These are phyloP conservation scores for Nesidiocoris tenuis DNA, from an alignment of 2,888 invertebrate species.

Conservation along the genomic window DNA sequence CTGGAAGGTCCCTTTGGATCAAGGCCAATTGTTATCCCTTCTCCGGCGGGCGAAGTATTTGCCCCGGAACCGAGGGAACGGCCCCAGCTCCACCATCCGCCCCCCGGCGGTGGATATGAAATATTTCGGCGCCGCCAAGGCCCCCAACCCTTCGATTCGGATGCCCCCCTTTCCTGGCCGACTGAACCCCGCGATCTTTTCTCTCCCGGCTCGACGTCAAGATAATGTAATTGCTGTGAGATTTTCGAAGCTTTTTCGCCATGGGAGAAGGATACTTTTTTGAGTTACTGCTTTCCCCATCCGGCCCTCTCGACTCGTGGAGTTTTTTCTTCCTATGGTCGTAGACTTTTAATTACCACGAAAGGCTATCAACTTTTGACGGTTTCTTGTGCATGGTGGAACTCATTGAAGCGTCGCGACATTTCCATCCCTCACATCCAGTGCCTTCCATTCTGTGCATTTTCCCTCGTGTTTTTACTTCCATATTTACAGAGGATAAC, in stretches of 20 bases:
- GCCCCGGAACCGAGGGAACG: background rate
- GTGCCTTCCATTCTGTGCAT: no score
- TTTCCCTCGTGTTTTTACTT: no score
- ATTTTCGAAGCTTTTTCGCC: slow-evolving; percentile 33
- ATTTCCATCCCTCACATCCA: no score
- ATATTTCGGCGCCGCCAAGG: slow-evolving; percentile 36
- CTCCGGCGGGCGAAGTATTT: background rate
- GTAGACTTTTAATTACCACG: slow-evolving; percentile 26
- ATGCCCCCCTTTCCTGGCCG: slow-evolving; percentile 9
- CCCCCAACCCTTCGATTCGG: no score
- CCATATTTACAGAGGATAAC: no score
- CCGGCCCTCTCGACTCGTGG: background rate
- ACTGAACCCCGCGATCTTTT: slow-evolving; percentile 26
- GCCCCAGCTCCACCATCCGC: slow-evolving; percentile 10
- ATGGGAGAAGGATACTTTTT: slow-evolving; percentile 17
- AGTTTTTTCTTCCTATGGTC: slow-evolving; percentile 4
- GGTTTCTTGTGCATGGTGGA: no score
- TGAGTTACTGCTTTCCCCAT: slow-evolving; percentile 35
- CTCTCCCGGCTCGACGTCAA: slow-evolving; percentile 34
- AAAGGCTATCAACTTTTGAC: slow-evolving; percentile 6
- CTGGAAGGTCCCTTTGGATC: slow-evolving; percentile 25
- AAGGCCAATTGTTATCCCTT: slow-evolving; percentile 34
- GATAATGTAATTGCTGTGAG: slow-evolving; percentile 44
- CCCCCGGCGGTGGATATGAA: slow-evolving; percentile 36
- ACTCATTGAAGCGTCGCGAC: no score